Percentiles rank a stretch among this genome's conserved stretches.
Evolutionary conservation across 2,797 vertebrate species (phyloP).

Genomic region (Eulemur coronatus): DNA sequence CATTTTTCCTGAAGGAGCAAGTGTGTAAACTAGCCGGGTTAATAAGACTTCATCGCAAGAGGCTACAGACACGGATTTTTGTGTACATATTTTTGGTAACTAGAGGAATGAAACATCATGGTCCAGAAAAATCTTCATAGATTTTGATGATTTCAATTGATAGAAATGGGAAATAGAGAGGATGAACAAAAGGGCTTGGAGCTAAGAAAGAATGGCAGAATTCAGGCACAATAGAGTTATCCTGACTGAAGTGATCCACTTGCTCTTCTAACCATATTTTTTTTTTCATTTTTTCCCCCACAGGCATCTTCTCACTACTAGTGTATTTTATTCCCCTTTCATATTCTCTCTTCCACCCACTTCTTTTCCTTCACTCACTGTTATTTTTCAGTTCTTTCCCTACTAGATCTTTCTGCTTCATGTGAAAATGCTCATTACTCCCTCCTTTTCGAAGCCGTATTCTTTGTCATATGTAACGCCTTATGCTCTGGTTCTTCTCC

Average conservation of each 20-base stretch:
- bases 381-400: slow-evolving; percentile 19
- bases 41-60: slow-evolving; percentile 18
- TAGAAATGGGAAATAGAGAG: not conserved
- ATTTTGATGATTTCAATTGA: not conserved
- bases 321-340: slow-evolving; percentile 35
- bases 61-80: not conserved
- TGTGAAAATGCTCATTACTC: slow-evolving; percentile 40
- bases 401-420: slow-evolving; percentile 17
- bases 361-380: not conserved
- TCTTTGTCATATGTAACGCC: slow-evolving; percentile 32
- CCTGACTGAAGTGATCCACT: slow-evolving; percentile 9
- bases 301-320: slow-evolving; percentile 38
- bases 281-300: not conserved
- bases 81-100: slow-evolving; percentile 26
- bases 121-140: not conserved
- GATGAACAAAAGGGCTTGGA: not conserved
- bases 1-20: slow-evolving; percentile 29
- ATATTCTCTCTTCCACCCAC: slow-evolving; percentile 33
- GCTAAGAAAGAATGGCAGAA: slow-evolving; percentile 16
- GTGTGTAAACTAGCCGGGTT: not conserved
- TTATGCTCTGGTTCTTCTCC: not conserved
- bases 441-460: not conserved
- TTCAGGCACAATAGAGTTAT: slow-evolving; percentile 27
- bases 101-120: slow-evolving; percentile 30
- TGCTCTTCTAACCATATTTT: slow-evolving; percentile 35